A percentile compares a stretch with the other conserved stretches of the same genome.
Evolutionary conservation across 2,113 vertebrate species (phyloP).

Genomic region (Apteryx mantelli): DNA sequence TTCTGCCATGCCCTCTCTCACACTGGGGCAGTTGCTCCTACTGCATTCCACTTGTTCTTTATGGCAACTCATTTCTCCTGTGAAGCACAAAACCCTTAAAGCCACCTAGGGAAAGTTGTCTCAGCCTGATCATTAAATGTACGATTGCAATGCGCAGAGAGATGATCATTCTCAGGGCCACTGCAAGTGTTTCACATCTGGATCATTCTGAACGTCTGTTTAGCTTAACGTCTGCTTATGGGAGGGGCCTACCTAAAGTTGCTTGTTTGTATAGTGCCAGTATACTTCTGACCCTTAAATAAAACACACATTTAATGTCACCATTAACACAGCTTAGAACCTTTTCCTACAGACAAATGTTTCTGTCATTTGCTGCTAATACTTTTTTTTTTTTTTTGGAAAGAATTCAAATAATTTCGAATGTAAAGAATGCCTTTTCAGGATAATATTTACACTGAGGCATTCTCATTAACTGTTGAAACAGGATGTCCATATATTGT

Average conservation of each 20-base stretch:
- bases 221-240: not conserved
- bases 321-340: not conserved
- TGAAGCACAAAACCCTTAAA: not conserved
- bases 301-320: not conserved
- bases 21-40: not conserved
- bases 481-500: not conserved
- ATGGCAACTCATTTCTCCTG: not conserved
- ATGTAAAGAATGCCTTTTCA: not conserved
- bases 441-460: fast-evolving
- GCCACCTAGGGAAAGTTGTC: not conserved
- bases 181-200: not conserved
- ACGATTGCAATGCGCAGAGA: not conserved
- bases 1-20: not conserved
- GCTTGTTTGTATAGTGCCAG: not conserved
- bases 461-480: not conserved
- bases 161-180: not conserved
- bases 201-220: not conserved
- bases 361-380: not conserved
- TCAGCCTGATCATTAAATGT: not conserved
- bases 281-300: not conserved
- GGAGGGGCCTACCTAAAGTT: not conserved
- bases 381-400: not conserved
- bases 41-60: not conserved
- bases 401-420: not conserved
- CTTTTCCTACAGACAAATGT: not conserved